Evolutionary conservation across 2,888 invertebrate genomes (phyloP), one percentile per base, ranked within the genome.

Genomic region (Aspidiotus rigidus): DNA sequence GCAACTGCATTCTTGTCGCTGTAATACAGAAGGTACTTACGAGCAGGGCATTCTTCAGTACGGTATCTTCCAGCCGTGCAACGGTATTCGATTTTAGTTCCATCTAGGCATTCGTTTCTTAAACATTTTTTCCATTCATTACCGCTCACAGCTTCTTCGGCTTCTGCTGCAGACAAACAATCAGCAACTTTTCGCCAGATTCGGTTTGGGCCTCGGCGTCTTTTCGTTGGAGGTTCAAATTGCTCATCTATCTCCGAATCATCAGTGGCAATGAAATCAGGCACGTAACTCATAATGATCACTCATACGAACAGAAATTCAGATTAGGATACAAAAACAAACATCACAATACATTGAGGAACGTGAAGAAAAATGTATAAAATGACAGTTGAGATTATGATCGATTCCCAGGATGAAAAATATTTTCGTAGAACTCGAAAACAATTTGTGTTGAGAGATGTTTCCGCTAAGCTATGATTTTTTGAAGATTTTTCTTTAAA

Each of bases 361-460:
- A 44, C 49, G 49, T 44, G 49, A 44, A 44, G 49, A 44, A 44
- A n/a, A 44, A 44, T 44, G 49, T 11, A 44, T 44, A 44, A 44
- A 44, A 44, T 44, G 49, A 44, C 49, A 44, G 49, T 44, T 44
- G 49, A 44, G 49, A 44, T 44, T 44, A 44, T 44, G 49, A 44
- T 44, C 49, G 49, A 44, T 44, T 44, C 49, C 49, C 49, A 44
- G 49, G 49, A 44, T 44, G 49, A 44, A 44, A 44, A 8, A 44
- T 44, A 44, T 44, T 44, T 44, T 44, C 49, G 49, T 44, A 44
- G 49, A 44, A 44, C 49, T 44, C 49, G 49, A 44, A 44, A 44
- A 44, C 49, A 44, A 44, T 44, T 44, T 44, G 49, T 44, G 49
- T 44, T 44, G 49, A 44, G 49, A 44, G 49, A 44, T 44, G 49